Base-by-base conservation (phyloP, 23 tunicate genomes). In the Aplidium turbinatum region DNA sequence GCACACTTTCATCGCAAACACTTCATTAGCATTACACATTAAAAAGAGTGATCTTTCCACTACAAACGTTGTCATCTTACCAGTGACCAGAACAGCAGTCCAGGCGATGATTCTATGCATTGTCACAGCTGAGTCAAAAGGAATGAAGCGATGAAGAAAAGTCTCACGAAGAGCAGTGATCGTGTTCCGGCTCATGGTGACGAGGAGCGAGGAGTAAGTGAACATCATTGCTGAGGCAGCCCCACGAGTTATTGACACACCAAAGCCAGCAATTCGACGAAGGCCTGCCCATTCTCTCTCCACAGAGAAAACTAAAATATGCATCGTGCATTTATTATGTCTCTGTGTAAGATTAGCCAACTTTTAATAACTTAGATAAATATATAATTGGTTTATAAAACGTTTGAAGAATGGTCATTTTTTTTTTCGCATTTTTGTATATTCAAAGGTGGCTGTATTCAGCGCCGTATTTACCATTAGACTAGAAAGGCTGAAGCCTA, bases 161-260 rank as follows among this genome's bases (percentile, higher is more conserved):
- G 96, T 89, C 50, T 89, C 96, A 19, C 96, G 74, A 19, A 89
- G 83, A 21, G 73, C 73, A 28, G 96, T 89, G 47, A 89, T 82
- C 0, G 82, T 76, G 75, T 89, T 89, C 30, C 96, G 66, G 65
- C 84, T 70, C 96, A 89, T 89, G 48, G 96, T 89, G 33, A 89
- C 84, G 21, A 89, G 76, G 3, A 89, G 80, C 40, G 76, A 68
- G 55, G 84, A 82, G 69, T 82, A 89, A 6, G 88, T 82, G 75
- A 89, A 89, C 88, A 82, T 82, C 88, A 89, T 82, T 6, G 89
- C 96, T 4, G 96, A 82, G 0, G 88, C 96, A 7, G 96, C 88
- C 4, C 88, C 96, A 1, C 96, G 67, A n/a, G 96, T 82, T 55
- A 77, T 57, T 19, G 96, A 82, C 18, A 89, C 96, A 26, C 88